Percentiles rank a stretch among this genome's conserved stretches.
Conservation (phyloP, 2,113 vertebrate genomes). For the Taxidea taxus region DNA sequence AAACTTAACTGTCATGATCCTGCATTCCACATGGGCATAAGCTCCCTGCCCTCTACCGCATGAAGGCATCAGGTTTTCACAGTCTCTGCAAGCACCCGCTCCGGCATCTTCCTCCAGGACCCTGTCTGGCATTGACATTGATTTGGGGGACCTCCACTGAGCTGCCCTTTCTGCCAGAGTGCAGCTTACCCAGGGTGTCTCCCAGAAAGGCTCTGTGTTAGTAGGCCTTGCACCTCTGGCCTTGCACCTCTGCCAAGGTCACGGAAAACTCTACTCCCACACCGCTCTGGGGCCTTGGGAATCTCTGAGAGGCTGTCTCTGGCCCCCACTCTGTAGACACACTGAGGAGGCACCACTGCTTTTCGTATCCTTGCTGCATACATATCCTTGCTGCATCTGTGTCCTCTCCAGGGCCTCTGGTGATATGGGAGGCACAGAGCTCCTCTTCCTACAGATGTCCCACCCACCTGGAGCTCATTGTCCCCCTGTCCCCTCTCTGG, state of each 20-base stretch:
- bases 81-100: neutral
- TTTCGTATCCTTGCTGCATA: neutral
- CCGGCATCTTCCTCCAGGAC: neutral
- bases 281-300: neutral
- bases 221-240: no score
- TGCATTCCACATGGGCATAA: neutral
- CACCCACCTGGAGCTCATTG: neutral
- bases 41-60: neutral
- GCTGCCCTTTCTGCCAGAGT: neutral
- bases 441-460: neutral
- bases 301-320: neutral
- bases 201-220: neutral
- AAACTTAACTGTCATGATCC: neutral
- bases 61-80: neutral
- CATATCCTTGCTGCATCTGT: neutral
- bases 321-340: neutral
- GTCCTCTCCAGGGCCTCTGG: neutral
- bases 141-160: neutral
- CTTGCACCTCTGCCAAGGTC: neutral
- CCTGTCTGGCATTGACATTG: neutral
- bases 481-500: neutral
- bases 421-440: neutral
- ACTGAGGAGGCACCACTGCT: neutral
- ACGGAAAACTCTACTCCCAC: neutral
- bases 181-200: neutral